These are phyloP conservation scores for Oophaga pumilio DNA, from an alignment of 2,113 vertebrate genomes.

Conservation along the genomic window DNA sequence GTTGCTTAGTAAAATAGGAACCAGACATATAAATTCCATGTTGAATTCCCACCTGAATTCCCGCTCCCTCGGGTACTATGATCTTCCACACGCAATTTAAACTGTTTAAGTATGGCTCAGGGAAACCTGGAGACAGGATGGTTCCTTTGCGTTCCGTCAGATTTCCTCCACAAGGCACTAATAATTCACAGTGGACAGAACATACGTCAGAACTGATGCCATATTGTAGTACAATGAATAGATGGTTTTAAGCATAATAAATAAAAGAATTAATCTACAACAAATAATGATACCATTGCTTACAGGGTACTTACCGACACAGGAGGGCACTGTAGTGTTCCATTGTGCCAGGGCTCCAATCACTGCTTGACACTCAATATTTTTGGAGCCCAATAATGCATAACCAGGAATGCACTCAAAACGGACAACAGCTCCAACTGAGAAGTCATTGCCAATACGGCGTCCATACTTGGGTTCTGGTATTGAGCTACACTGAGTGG, in stretches of 20 bases:
- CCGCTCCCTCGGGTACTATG: conserved; percentile 91
- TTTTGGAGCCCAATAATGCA: conserved; percentile 79
- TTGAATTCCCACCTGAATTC: conserved; percentile 85
- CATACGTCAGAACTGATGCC: background rate
- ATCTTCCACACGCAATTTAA: conserved; percentile 99
- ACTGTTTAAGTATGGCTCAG: conserved; percentile 95
- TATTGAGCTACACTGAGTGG: conserved; percentile 95
- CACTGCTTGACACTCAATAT: conserved; percentile 90
- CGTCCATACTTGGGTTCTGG: conserved; percentile 92
- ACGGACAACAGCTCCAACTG: conserved; percentile 84
- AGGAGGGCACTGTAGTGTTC: conserved; percentile 91
- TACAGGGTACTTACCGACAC: conserved; percentile 78
- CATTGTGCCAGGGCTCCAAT: conserved; percentile 93
- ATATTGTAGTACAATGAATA: background rate
- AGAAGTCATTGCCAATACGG: conserved; percentile 90
- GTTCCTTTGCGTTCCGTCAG: conserved; percentile 91
- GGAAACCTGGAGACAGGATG: conserved; percentile 94
- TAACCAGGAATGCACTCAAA: conserved; percentile 96
- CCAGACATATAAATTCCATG: background rate
- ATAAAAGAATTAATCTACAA: background rate
- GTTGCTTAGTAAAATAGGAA: background rate
- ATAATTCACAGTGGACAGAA: background rate
- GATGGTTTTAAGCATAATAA: background rate
- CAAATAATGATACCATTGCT: background rate
- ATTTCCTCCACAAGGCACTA: conserved; percentile 96